Evolutionary conservation across 2,888 invertebrate genomes (phyloP).

Genomic region (Epinotia brunnichana): DNA sequence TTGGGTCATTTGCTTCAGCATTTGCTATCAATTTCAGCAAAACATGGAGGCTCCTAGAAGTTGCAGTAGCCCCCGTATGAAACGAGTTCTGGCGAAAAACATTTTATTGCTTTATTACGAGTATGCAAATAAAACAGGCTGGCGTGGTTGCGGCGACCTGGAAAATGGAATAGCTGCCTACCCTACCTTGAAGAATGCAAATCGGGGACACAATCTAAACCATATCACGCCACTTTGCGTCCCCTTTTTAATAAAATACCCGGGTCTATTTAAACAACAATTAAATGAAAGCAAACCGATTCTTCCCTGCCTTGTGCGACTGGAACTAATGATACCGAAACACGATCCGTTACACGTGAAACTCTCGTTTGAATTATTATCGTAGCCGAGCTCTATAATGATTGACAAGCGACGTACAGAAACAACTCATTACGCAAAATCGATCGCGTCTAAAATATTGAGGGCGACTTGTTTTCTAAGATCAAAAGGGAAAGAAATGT

Average conservation of each 20-base stretch:
- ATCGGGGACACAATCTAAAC: slow-evolving; percentile 69
- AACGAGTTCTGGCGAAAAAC: slow-evolving; percentile 57
- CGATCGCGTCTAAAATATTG: slow-evolving; percentile 69
- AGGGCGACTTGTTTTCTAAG: slow-evolving; percentile 65
- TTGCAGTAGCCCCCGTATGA: slow-evolving; percentile 48
- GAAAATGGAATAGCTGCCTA: slow-evolving; percentile 60
- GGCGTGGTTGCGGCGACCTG: slow-evolving; percentile 61
- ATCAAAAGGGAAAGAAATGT: slow-evolving; percentile 71
- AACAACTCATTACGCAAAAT: slow-evolving; percentile 67
- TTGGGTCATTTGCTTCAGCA: too few relatives aligned
- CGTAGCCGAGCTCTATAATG: slow-evolving; percentile 51
- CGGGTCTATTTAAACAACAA: slow-evolving; percentile 22
- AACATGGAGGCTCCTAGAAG: slow-evolving; percentile 41
- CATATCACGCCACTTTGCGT: slow-evolving; percentile 52
- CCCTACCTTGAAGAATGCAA: slow-evolving; percentile 59
- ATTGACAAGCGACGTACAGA: slow-evolving; percentile 54
- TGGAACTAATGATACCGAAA: slow-evolving; percentile 57
- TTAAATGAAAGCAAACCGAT: slow-evolving; percentile 23
- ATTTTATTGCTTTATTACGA: slow-evolving; percentile 66
- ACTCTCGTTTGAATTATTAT: slow-evolving; percentile 48
- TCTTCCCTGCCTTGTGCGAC: slow-evolving; percentile 32
- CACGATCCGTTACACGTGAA: slow-evolving; percentile 52
- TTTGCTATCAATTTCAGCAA: too few relatives aligned
- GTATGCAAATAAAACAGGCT: slow-evolving; percentile 63
- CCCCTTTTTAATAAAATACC: slow-evolving; percentile 37